Base-by-base conservation (phyloP, 2,797 vertebrate genomes). In the Pagetopsis macropterus region DNA sequence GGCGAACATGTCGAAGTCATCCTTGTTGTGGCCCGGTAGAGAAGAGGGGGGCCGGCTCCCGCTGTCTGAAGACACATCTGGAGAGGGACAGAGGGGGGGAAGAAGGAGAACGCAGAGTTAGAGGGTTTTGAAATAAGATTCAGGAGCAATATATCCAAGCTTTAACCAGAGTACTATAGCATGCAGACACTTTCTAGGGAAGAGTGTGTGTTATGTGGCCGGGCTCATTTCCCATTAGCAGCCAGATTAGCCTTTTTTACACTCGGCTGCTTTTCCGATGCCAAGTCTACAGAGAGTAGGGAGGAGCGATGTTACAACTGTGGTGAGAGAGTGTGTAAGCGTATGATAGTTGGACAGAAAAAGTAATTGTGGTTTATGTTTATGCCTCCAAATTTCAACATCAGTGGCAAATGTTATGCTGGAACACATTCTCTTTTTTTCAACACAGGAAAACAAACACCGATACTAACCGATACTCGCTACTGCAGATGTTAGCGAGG, bases 1-100 rank as follows among this genome's bases (percentile, higher is more conserved):
- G 49, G 97, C 96, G 70, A 98, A 98, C 97, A 97, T 96, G 94
- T 98, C 97, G 27, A 98, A 98, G 91, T 98, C 95, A 0, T 99
- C 97, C 37, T 82, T 87, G 72, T 91, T 92, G 41, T 90, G 94
- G 61, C 93, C 90, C 4, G 96, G 92, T 15, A 97, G 94, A 21
- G 96, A 93, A 60, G 96, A 94, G 82, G 96, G 93, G 3, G 96
- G 96, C 10, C 96, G 91, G 8, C 94, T 97, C 77, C 95, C 94
- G 0, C 93, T 96, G 75, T 95, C 95, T 9, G 95, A 87, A 12
- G 95, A 95, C 70, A 98, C 87, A 78, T 97, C 98, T 99, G 87
- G 37, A 91, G 79, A 60, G 46, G 66, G 64, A 70, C 13, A 31
- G 3, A 3, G 19, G 1, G 37, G 1, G 12, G n/a, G 3, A 6